Conservation (phyloP, 2,113 vertebrate genomes). For the Colinus virginianus region DNA sequence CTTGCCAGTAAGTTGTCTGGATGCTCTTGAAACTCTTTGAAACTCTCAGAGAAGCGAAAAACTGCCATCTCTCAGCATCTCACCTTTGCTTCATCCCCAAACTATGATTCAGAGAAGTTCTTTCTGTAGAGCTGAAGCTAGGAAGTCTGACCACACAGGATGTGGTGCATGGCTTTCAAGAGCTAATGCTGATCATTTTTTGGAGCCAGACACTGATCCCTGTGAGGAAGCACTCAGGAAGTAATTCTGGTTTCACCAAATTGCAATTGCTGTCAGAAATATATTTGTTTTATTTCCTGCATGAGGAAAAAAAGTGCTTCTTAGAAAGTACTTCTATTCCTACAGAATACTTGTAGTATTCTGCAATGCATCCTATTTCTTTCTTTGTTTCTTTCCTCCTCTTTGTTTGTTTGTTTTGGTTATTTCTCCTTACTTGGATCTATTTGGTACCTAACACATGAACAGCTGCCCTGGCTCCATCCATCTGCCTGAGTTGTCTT, state of each 20-base stretch:
- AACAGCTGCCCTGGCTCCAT: background rate
- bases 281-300: background rate
- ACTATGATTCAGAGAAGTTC: background rate
- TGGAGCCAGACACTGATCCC: background rate
- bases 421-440: background rate
- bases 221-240: background rate
- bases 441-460: background rate
- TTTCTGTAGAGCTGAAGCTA: background rate
- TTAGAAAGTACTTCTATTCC: background rate
- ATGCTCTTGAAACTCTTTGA: background rate
- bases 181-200: background rate
- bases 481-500: background rate
- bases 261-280: background rate
- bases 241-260: background rate
- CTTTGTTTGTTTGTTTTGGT: background rate
- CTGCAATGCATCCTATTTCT: background rate
- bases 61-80: background rate
- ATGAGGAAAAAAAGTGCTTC: background rate
- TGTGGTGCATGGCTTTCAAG: background rate
- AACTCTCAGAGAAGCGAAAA: background rate
- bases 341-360: background rate
- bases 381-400: background rate
- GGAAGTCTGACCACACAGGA: background rate
- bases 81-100: background rate
- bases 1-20: background rate